Evolutionary conservation across 2,888 invertebrate species (phyloP), one percentile per base, ranked within the genome.

Genomic region (Pseudococcus viburni): DNA sequence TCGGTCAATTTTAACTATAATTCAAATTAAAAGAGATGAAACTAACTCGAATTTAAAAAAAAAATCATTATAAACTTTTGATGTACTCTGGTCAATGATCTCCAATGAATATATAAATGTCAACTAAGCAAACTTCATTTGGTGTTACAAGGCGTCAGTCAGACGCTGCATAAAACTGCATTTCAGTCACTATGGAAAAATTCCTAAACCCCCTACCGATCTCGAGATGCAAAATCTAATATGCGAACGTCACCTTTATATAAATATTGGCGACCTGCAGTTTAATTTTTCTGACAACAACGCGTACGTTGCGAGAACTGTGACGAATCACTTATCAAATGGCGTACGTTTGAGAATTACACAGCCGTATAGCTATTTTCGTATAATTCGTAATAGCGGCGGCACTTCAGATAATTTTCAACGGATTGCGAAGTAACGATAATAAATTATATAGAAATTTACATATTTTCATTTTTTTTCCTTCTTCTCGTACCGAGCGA

Each of bases 381-480:
- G 80, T 80, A 19, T 39, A 39, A 80, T 42, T 80, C 80, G 80
- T 80, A 80, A 39, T 80, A 42, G 80, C 80, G 42, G 80, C 80
- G 80, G 80, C 80, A 42, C 80, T 80, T 80, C 42, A 80, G 80
- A 80, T 80, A 42, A 80, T 80, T 80, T 80, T 80, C 80, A 80
- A 80, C 80, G 80, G 80, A 80, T 80, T 33, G 80, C 80, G n/a
- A 42, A 80, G 80, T 39, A n/a, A 42, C n/a, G 42, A 42, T 42
- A 46, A 46, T 80, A 42, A 80, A 80, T 80, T 33, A 33, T 80
- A 80, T 17, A 80, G 22, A 80, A 80, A 80, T 80, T 80, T 42
- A 80, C 80, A 80, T 80, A 80, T 42, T 80, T 73, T 42, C 80
- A 42, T 80, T 80, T 42, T 42, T 39, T 33, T 33, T 33, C 26